phyloP scores from a whole-genome alignment of 1,140 invertebrate species.

The Hylaeus volcanicus region DNA sequence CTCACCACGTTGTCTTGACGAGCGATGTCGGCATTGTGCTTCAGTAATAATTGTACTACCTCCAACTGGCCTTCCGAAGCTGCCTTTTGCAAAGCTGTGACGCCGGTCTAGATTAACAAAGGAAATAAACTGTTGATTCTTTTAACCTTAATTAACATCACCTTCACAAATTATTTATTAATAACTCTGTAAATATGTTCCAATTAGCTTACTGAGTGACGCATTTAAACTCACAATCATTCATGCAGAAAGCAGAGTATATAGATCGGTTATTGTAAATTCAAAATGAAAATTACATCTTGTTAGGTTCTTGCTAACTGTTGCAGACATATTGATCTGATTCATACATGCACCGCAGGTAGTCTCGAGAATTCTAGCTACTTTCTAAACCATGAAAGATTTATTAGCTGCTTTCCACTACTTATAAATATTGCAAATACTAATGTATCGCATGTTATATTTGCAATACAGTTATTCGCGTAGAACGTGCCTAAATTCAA shows the following conservation, averaged over 20 bases:
- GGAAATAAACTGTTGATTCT: background rate
- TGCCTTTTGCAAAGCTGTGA: constrained; percentile 89
- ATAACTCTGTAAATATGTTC: background rate
- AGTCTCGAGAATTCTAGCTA: background rate
- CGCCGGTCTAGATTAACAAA: constrained; percentile 84
- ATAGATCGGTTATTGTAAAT: too few species aligned
- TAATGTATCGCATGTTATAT: background rate
- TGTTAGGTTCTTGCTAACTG: background rate
- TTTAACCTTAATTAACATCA: background rate
- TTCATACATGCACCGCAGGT: background rate
- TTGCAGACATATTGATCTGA: background rate
- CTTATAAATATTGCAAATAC: background rate
- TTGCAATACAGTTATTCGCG: background rate
- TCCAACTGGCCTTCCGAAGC: constrained; percentile 92
- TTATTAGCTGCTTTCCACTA: constrained; percentile 6
- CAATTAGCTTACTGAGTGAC: too few species aligned
- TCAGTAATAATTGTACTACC: constrained; percentile 86
- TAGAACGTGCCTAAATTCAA: background rate
- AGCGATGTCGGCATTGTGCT: constrained; percentile 86
- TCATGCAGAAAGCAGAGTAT: too few species aligned
- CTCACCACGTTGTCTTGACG: constrained; percentile 88
- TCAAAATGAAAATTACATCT: too few species aligned
- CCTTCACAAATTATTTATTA: background rate
- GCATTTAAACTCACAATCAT: too few species aligned
- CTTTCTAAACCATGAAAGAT: constrained; percentile 5